Base-by-base conservation (phyloP, 30 jellyfish, hydroid and myxozoan species). In the Clytia hemisphaerica region DNA sequence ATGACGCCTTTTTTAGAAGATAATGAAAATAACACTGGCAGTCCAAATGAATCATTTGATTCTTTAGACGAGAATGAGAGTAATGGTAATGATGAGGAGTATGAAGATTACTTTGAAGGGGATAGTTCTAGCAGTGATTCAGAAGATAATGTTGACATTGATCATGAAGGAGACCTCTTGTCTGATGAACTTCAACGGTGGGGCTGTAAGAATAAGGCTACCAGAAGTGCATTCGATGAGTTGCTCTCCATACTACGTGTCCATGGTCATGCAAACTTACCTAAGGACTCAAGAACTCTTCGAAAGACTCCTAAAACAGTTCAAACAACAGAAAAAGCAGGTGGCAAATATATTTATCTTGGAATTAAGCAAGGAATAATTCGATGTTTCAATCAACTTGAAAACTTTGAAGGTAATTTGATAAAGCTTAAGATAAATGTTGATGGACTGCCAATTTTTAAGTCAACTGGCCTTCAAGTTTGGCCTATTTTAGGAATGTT, bases 391-490 rank as follows among this genome's bases (percentile, higher is more conserved):
- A 28, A 45, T 29, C 24, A 44, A 24, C 36, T 21, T 19, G 26
- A 31, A 18, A 29, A 29, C 70, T 29, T 27, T 34, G 78, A 19
- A 65, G 19, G 34, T 42, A 36, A 42, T 37, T n/a, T 27, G 25
- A 27, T 65, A 27, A 36, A 65, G 31, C 31, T 65, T 37, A 65
- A 24, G 25, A 28, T 65, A 34, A 65, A 65, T 44, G 42, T 65
- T 40, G 78, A 65, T 65, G 71, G 78, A 48, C 68, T 65, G 31
- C 78, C 78, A 36, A 22, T 65, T 24, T 65, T 65, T 44, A 65
- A 65, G 37, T 33, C 78, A 36, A 34, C 78, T 34, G 42, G 64
- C 42, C 33, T 65, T 36, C 67, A 65, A 48, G n/a, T 65, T 27
- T 65, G 78, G 78, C 78, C 78, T 34, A 65, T 65, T 42, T 33